Conservation (phyloP, 2,888 invertebrate species). For the Drosophila conformis region DNA sequence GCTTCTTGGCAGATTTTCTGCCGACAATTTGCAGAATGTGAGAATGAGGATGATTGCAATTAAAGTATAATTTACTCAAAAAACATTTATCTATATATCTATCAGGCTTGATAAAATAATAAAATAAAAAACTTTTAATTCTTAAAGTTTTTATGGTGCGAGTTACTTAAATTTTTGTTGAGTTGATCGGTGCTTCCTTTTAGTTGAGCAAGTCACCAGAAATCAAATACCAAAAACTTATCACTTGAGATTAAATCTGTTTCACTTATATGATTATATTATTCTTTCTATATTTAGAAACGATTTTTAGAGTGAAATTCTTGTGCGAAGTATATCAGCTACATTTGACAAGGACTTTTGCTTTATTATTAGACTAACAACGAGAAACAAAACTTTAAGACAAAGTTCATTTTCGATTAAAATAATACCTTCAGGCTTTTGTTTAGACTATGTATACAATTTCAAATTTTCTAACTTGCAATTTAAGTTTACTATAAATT, state of each 20-base stretch:
- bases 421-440: neutral
- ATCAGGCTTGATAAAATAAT: neutral
- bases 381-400: neutral
- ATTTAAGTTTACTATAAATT: neutral
- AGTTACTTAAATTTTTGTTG: neutral
- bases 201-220: neutral
- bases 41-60: neutral
- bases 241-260: neutral
- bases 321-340: neutral
- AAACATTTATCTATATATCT: no score
- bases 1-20: neutral
- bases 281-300: neutral
- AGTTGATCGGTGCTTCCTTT: neutral
- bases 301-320: neutral
- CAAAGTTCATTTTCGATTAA: slow-evolving; percentile 6
- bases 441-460: neutral
- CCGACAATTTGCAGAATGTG: neutral
- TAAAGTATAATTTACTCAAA: neutral
- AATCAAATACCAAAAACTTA: neutral
- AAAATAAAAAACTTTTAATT: neutral
- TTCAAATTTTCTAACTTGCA: neutral
- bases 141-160: neutral
- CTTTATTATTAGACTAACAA: neutral
- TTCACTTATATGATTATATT: neutral
- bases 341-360: neutral